A percentile compares a stretch with the other conserved stretches of the same genome.
Evolutionary conservation across 2,113 vertebrate species (phyloP).

Genomic region (Zonotrichia leucophrys): DNA sequence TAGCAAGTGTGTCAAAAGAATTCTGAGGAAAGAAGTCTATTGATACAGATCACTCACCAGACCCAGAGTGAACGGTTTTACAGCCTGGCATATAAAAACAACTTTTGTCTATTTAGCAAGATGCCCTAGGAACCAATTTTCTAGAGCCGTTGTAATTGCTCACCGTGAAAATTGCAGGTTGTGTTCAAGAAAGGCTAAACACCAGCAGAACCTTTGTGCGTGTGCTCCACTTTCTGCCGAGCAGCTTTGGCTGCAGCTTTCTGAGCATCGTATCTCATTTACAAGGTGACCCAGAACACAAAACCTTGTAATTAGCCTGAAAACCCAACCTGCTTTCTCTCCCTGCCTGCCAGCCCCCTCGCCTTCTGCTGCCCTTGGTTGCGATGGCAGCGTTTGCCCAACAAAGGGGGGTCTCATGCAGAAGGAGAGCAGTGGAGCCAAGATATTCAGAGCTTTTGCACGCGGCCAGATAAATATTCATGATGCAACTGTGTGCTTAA

Average conservation of each 20-base stretch:
- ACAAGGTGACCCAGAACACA: slow-evolving; percentile 57
- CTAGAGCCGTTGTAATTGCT: neutral
- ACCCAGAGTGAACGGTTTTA: neutral
- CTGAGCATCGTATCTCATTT: slow-evolving; percentile 60
- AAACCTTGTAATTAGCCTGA: slow-evolving; percentile 70
- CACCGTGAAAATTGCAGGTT: neutral
- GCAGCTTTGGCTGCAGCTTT: neutral
- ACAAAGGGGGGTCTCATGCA: slow-evolving; percentile 52
- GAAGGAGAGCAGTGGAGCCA: neutral
- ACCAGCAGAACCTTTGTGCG: neutral
- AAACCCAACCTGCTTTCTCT: slow-evolving; percentile 50
- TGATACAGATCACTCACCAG: neutral
- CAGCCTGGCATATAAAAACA: neutral
- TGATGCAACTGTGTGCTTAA: neutral
- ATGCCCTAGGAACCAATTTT: neutral
- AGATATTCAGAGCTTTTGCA: neutral
- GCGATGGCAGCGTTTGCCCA: slow-evolving; percentile 49
- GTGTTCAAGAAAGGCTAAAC: neutral
- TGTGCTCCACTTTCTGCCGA: neutral
- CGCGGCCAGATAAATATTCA: slow-evolving; percentile 48
- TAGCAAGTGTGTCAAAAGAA: neutral
- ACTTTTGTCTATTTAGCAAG: slow-evolving; percentile 25
- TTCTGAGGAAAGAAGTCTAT: neutral
- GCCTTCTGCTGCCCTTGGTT: slow-evolving; percentile 57
- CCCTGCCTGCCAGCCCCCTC: slow-evolving; percentile 47